Conservation (phyloP, 2,888 invertebrate genomes). For the Rhagium mordax region DNA sequence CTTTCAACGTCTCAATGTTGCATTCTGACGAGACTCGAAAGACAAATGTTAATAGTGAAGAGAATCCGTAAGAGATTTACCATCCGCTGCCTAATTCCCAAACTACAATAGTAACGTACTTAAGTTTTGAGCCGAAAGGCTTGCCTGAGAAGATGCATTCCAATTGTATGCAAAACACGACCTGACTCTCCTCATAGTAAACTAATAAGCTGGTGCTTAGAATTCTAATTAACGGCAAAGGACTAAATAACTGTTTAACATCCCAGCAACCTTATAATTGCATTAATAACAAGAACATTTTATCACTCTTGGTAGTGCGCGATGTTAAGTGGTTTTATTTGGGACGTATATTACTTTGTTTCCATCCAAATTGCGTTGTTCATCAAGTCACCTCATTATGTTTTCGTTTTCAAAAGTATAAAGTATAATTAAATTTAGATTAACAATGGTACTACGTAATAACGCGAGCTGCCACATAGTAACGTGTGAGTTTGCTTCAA, state of each 20-base stretch:
- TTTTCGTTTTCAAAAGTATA: not conserved
- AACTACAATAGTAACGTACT: not conserved
- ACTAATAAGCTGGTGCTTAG: conserved; percentile 21
- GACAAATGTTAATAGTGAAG: not conserved
- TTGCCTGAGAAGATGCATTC: conserved; percentile 8
- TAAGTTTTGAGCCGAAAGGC: conserved; percentile 3
- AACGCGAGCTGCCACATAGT: not conserved
- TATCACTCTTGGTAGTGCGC: not conserved
- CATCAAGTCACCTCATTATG: not conserved
- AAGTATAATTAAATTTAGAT: not conserved
- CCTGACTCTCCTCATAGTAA: not conserved
- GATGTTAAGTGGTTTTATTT: conserved; percentile 3
- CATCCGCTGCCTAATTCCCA: not conserved
- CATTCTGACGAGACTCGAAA: not conserved
- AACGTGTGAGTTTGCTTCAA: no score
- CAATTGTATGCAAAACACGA: conserved; percentile 22
- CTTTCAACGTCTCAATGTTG: no score
- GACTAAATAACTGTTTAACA: conserved; percentile 6
- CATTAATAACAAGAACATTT: conserved; percentile 13
- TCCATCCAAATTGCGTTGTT: not conserved
- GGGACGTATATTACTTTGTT: not conserved
- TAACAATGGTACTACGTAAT: not conserved
- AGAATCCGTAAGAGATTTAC: not conserved
- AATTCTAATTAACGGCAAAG: conserved; percentile 16
- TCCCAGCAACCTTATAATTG: not conserved